Evolutionary conservation across 2,888 invertebrate genomes (phyloP), one percentile per base, ranked within the genome.

Genomic region (Troides oblongomaculatus): DNA sequence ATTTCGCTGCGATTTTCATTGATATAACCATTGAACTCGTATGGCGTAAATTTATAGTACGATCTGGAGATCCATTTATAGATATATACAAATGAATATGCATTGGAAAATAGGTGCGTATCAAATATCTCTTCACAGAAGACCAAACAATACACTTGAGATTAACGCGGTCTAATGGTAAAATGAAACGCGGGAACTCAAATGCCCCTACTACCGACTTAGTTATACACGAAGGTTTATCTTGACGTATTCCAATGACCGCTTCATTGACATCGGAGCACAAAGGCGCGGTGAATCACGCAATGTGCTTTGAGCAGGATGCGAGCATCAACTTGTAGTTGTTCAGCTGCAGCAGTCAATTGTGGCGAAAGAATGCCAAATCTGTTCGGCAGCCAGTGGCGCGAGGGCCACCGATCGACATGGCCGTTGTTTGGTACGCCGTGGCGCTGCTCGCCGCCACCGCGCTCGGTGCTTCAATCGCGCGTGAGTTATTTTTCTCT

Each of bases 401-500:
- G 82, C 83, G 84, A 77, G 81, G 82, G 84, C 82, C 86, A 84
- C 86, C 77, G 81, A 75, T 75, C 77, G 81, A 74, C 83, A 92
- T 92, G 92, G 91, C 85, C 70, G 92, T 85, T 75, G 84, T 87
- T 80, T 88, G 84, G 87, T 84, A 84, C 78, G 86, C 87, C 14
- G 84, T 90, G 76, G 79, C 85, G 39, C 82, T 85, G 74, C 85
- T 92, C 56, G 87, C 86, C 68, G 87, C 87, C 66, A 87, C 89
- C 56, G 90, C 85, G 56, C 85, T 92, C 71, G 92, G 92, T 67
- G 92, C 92, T 69, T 86, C 90, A 18, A 88, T 92, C 73, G 81
- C 86, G 79, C 88, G 92, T 92, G 78, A 92, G 92, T 92, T 76
- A 63, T n/a, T 1, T 18, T 56, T 60, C 39, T 66, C n/a, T 30